Evolutionary conservation across 2,113 vertebrate species (phyloP), one percentile per base, ranked within the genome.

Genomic region (Entosphenus tridentatus): DNA sequence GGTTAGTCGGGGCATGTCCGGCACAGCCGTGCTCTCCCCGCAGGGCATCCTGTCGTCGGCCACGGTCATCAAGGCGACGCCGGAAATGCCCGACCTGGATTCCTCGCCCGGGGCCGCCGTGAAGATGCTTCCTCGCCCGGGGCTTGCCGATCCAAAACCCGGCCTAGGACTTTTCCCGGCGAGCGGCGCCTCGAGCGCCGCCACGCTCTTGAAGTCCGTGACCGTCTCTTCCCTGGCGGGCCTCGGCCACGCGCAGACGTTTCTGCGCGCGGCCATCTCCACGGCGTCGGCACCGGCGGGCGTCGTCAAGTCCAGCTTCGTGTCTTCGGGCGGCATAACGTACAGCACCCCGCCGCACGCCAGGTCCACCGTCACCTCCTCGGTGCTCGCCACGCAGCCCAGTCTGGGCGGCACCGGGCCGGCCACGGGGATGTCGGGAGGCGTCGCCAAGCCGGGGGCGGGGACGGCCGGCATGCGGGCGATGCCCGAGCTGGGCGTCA

Each of bases 401-500:
- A 39, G 39, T 39, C 39, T 39, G 39, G 39, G 39, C 39, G 39
- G 39, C 39, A 76, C 82, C 3, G 93, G 93, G 72, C 82, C 85
- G 0, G 83, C 85, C 0, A 80, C 39, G 39, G 39, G 39, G 39
- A 39, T 39, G 3, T 39, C 39, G 39, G 39, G 39, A 39, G 39
- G 39, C 39, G 39, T 39, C 39, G 39, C 39, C 39, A 39, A 39
- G 39, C 39, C 6, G 39, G 39, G 39, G 39, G 39, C 39, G 39
- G 39, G 39, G 39, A 39, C 39, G 39, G 39, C 91, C 72, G 92
- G 91, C 0, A 96, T 96, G 71, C 80, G 90, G 65, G 96, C 96
- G 3, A 89, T 98, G 76, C 93, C 93, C 6, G 88, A 88, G 9
- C 77, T 98, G 21, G 89, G 93, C 0, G 82, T 96, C 21, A 86